Percentiles rank a stretch among this genome's conserved stretches.
phyloP scores from a whole-genome alignment of 1,140 invertebrate species.

The Papilio helenus region DNA sequence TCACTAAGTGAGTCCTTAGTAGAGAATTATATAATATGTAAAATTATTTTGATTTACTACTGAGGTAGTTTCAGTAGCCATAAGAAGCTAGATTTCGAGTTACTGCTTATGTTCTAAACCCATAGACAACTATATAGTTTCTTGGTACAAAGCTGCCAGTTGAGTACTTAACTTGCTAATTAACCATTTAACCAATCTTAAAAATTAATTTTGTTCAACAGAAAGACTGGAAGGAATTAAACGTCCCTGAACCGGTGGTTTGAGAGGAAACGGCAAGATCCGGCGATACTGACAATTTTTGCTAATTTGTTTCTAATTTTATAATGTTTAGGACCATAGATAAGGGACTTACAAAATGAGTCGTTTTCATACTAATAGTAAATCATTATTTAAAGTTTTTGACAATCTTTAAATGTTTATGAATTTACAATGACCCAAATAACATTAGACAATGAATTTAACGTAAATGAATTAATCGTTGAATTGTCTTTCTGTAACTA shows the following conservation, averaged over 20 bases:
- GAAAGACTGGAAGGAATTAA: slow-evolving; percentile 74
- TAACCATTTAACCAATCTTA: background rate
- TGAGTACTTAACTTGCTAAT: slow-evolving; percentile 17
- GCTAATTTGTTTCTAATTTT: background rate
- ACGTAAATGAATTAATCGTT: background rate
- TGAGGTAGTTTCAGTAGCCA: slow-evolving; percentile 6
- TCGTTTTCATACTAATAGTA: no score
- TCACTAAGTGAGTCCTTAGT: background rate
- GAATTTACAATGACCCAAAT: background rate
- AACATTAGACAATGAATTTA: background rate
- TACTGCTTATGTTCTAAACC: background rate
- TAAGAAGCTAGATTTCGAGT: background rate
- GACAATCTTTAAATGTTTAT: background rate
- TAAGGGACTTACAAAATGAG: no score
- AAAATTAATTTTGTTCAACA: slow-evolving; percentile 52
- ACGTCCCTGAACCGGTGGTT: slow-evolving; percentile 65
- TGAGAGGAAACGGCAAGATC: slow-evolving; percentile 49
- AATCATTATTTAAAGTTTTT: no score
- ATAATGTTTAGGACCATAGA: background rate
- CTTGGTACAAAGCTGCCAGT: slow-evolving; percentile 4
- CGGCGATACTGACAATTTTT: slow-evolving; percentile 41
- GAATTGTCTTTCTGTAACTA: background rate
- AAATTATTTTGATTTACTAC: background rate
- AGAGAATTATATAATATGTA: background rate
- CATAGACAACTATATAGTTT: background rate